These are phyloP conservation scores for Heliconius nattereri DNA, from an alignment of 1,140 invertebrate genomes.

Conservation along the genomic window DNA sequence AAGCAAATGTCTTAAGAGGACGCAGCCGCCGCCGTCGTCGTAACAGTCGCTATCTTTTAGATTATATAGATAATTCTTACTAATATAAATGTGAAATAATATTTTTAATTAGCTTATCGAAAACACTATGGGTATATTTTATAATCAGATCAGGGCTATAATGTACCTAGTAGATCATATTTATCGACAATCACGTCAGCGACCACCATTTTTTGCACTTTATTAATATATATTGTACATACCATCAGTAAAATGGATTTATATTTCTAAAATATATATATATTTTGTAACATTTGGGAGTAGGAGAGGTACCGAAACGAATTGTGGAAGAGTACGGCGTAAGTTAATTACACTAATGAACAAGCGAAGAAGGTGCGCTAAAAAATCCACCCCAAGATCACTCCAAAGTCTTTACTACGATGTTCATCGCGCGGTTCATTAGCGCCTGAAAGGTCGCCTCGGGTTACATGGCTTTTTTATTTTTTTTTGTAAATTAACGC, in stretches of 20 bases:
- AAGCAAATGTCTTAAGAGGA: too few relatives aligned
- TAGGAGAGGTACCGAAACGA: constrained; percentile 54
- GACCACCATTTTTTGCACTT: too few relatives aligned
- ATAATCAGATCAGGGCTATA: too few relatives aligned
- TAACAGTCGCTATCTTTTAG: too few relatives aligned
- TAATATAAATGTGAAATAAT: too few relatives aligned
- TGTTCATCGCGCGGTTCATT: constrained; percentile 78
- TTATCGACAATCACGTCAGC: not conserved
- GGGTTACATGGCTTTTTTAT: constrained; percentile 47
- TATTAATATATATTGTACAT: not conserved
- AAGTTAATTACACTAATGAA: constrained; percentile 81
- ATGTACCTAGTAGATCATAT: not conserved
- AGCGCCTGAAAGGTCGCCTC: constrained; percentile 55
- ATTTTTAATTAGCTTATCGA: too few relatives aligned
- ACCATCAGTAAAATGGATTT: not conserved
- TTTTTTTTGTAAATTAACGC: too few relatives aligned
- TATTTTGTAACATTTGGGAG: constrained; percentile 43
- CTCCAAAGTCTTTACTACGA: constrained; percentile 77
- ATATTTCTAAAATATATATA: constrained; percentile 4
- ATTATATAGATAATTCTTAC: too few relatives aligned
- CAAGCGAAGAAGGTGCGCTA: constrained; percentile 74
- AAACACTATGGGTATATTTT: too few relatives aligned
- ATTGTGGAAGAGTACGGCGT: constrained; percentile 68
- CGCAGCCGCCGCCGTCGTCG: too few relatives aligned
- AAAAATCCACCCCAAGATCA: constrained; percentile 75